Conservation (phyloP, 2,888 invertebrate species). For the Mycalesis mineus region DNA sequence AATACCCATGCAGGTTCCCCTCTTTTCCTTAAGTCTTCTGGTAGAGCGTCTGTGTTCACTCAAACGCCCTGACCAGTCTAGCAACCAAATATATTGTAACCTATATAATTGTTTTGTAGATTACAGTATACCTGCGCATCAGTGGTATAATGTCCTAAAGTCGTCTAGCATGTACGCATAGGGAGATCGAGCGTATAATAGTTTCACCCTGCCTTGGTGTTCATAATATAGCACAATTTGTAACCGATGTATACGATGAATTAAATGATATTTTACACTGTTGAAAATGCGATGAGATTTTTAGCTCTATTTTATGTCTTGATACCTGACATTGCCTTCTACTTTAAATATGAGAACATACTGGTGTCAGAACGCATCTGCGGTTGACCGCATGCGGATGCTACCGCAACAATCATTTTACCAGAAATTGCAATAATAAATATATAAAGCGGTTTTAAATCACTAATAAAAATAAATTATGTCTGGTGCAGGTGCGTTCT, state of each 20-base stretch:
- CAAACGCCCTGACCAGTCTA: too few species aligned
- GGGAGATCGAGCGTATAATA: conserved; percentile 4
- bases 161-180: not conserved
- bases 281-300: conserved; percentile 66
- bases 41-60: too few species aligned
- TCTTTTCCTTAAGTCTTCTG: too few species aligned
- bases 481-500: not conserved
- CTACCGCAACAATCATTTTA: not conserved
- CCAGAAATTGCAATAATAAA: too few species aligned
- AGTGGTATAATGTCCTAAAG: not conserved
- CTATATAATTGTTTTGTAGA: too few species aligned
- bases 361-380: not conserved
- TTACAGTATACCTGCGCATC: not conserved
- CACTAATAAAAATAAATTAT: too few species aligned
- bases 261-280: conserved; percentile 74
- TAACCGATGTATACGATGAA: conserved; percentile 77
- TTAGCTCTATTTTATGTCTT: conserved; percentile 70
- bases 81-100: too few species aligned
- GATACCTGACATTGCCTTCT: conserved; percentile 71
- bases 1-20: too few species aligned
- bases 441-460: not conserved
- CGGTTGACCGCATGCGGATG: not conserved
- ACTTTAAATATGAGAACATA: conserved; percentile 61
- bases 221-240: conserved; percentile 75
- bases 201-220: conserved; percentile 76